These are phyloP conservation scores for Choristoneura fumiferana DNA, from an alignment of 1,140 invertebrate genomes.

Conservation along the genomic window DNA sequence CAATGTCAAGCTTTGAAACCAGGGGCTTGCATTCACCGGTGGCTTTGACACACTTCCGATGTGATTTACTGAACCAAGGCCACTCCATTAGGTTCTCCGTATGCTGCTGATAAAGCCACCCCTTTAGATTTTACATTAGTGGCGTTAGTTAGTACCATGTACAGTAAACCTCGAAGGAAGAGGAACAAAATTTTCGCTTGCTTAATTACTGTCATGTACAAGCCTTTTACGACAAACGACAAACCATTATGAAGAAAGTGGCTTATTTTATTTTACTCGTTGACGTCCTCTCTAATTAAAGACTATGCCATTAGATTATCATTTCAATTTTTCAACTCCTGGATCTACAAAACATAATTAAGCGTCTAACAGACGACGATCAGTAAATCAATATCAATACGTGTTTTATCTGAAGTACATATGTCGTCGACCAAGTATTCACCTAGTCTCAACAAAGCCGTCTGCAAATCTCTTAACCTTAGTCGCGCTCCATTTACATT, in stretches of 20 bases:
- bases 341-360: too few species aligned
- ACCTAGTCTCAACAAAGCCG: not conserved
- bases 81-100: constrained; percentile 11
- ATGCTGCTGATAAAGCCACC: constrained; percentile 9
- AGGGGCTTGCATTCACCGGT: constrained; percentile 15
- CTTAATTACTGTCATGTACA: too few species aligned
- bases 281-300: too few species aligned
- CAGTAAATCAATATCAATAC: too few species aligned
- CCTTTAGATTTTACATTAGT: constrained; percentile 5
- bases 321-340: too few species aligned
- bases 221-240: too few species aligned
- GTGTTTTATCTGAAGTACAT: not conserved
- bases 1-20: constrained; percentile 14
- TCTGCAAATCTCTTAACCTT: constrained; percentile 19
- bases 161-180: not conserved
- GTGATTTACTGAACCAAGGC: not conserved
- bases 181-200: too few species aligned
- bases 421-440: constrained; percentile 2
- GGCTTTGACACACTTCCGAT: constrained; percentile 15
- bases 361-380: too few species aligned
- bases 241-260: too few species aligned
- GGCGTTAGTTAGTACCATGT: constrained; percentile 1
- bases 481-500: constrained; percentile 17
- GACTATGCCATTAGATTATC: too few species aligned
- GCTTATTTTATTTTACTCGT: too few species aligned